Evolutionary conservation across 2,888 invertebrate species (phyloP), one percentile per base, ranked within the genome.

Genomic region (Cantharis rustica): DNA sequence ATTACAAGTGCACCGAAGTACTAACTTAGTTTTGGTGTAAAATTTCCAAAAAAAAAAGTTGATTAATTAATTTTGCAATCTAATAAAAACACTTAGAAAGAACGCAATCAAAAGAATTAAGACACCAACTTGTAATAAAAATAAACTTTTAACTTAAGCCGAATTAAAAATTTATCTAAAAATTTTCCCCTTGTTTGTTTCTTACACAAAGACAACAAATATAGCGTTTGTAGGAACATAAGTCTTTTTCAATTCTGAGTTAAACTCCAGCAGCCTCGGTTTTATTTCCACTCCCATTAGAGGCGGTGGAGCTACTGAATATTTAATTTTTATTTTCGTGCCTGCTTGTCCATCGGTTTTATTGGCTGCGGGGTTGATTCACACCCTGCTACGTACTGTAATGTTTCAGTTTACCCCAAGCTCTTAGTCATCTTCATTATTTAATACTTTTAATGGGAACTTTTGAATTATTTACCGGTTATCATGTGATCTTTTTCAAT

Each of bases 321-420:
- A 80, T 83, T 83, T 83, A 82, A 83, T 83, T 83, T 83, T 81
- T 83, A 83, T 81, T 83, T 81, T 80, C 81, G 75, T 73, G 81
- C 78, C 73, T 77, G 79, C 80, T 80, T 81, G 82, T 83, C 82
- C 82, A 83, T 83, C 82, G 82, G 82, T 82, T 83, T 83, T 83
- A 83, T 83, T 80, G 83, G 82, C 80, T 76, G 68, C 76, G 75
- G 80, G 80, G 80, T 80, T 82, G 81, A 83, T 83, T 83, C 82
- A 82, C 83, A 83, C 83, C 79, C 80, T 75, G 76, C 80, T 78
- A 78, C 78, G 77, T 77, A 75, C 79, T 75, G 73, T 71, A 78
- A 75, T 78, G 75, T 73, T 78, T 78, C 73, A 75, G 62, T 75
- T 71, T 69, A 71, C 68, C 73, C 73, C 68, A 62, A 47, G 71